These are phyloP conservation scores for Caenorhabditis remanei DNA, from an alignment of 1,140 invertebrate species.

Conservation along the genomic window DNA sequence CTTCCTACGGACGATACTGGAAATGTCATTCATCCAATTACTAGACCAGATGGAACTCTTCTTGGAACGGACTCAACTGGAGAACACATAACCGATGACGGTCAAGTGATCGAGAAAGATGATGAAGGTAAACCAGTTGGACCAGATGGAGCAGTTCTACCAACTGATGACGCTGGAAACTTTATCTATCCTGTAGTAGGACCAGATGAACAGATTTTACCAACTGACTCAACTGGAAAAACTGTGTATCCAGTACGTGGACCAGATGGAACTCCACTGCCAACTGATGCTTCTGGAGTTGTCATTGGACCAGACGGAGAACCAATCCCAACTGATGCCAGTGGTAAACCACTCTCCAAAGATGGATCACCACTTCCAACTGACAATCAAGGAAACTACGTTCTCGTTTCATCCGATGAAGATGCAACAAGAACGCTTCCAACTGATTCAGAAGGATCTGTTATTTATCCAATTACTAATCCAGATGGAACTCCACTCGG, in stretches of 20 bases:
- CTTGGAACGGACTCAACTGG: slow-evolving; percentile 63
- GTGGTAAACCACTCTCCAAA: slow-evolving; percentile 44
- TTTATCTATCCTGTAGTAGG: slow-evolving; percentile 58
- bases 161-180: slow-evolving; percentile 55
- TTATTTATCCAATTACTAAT: slow-evolving; percentile 48
- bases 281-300: slow-evolving; percentile 63
- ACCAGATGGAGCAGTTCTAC: slow-evolving; percentile 16
- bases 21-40: slow-evolving; percentile 54
- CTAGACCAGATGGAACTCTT: slow-evolving; percentile 53
- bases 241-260: slow-evolving; percentile 58
- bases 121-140: slow-evolving; percentile 52
- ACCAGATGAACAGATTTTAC: slow-evolving; percentile 33
- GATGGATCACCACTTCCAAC: slow-evolving; percentile 66
- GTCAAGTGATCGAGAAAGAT: slow-evolving; percentile 49
- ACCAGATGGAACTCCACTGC: slow-evolving; percentile 44
- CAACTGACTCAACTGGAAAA: slow-evolving; percentile 51
- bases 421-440: slow-evolving; percentile 37
- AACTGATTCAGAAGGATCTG: slow-evolving; percentile 60
- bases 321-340: slow-evolving; percentile 49
- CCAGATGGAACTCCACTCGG: slow-evolving; percentile 63
- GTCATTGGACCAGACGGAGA: slow-evolving; percentile 50
- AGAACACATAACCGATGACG: slow-evolving; percentile 11
- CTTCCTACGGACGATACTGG: slow-evolving; percentile 59
- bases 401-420: neutral
- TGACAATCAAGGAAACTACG: slow-evolving; percentile 50